phyloP scores from a whole-genome alignment of 2,113 vertebrate genomes.

The Hiodon alosoides region DNA sequence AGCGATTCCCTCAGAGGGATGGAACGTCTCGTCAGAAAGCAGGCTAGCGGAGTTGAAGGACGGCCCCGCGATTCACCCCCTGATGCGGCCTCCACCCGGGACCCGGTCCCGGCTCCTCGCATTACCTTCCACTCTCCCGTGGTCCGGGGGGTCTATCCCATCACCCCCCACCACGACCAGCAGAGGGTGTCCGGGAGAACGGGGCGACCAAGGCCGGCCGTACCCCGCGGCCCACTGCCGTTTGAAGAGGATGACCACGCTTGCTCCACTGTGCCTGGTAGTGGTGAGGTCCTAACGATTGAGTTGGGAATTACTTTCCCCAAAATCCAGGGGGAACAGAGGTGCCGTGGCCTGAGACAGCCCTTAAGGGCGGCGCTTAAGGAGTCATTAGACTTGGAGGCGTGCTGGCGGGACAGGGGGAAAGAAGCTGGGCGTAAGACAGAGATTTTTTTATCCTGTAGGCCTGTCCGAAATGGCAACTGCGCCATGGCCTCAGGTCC shows the following conservation, averaged over 20 bases:
- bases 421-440: neutral
- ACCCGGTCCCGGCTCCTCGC: neutral
- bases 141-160: no score
- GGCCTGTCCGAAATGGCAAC: neutral
- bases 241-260: neutral
- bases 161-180: no score
- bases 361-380: neutral
- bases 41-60: neutral
- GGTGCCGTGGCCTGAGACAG: neutral
- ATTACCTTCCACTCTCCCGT: no score
- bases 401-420: neutral
- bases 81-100: neutral
- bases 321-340: neutral
- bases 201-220: no score
- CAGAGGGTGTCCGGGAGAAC: no score
- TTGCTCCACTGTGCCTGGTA: neutral
- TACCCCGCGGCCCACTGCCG: no score
- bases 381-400: constrained; percentile 14
- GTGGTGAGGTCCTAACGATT: neutral
- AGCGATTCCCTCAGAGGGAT: neutral
- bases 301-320: constrained; percentile 12
- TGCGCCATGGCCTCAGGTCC: neutral
- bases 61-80: neutral
- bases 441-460: neutral
- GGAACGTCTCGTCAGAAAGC: neutral